These are phyloP conservation scores for Gisinianus flammeolus DNA, from an alignment of 2,888 invertebrate species.

Conservation along the genomic window DNA sequence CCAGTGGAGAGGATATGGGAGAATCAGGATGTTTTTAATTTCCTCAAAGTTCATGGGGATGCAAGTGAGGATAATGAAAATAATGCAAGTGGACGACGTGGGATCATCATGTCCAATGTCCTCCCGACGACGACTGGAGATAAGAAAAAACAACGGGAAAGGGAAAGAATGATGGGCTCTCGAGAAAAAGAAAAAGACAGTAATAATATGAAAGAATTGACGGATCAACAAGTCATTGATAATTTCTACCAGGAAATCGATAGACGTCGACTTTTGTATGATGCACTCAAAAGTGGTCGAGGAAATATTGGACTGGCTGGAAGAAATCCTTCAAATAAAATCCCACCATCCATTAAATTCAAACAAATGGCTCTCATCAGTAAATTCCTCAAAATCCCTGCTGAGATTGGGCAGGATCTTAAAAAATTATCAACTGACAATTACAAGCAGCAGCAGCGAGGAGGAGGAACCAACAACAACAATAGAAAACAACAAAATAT, in stretches of 20 bases:
- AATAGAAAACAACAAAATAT: not conserved
- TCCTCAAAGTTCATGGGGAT: not conserved
- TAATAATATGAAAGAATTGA: too few relatives aligned
- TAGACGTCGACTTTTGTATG: too few relatives aligned
- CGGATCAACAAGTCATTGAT: too few relatives aligned
- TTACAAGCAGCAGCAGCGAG: not conserved
- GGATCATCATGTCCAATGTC: too few relatives aligned
- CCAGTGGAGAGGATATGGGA: conserved; percentile 2
- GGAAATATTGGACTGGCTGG: too few relatives aligned
- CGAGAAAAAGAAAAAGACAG: too few relatives aligned
- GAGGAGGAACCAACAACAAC: not conserved
- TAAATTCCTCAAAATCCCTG: not conserved
- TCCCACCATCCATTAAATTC: not conserved
- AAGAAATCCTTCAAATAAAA: not conserved
- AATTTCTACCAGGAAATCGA: not conserved
- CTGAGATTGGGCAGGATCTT: not conserved
- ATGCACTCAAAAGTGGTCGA: too few relatives aligned
- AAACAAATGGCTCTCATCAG: not conserved
- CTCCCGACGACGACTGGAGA: not conserved
- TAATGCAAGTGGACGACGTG: not conserved
- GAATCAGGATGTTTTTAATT: not conserved
- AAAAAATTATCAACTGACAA: not conserved
- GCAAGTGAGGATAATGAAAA: not conserved
- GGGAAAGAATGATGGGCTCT: not conserved
- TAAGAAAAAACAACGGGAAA: not conserved